Base-by-base conservation (phyloP, 2,888 invertebrate species). In the Diaperis boleti region DNA sequence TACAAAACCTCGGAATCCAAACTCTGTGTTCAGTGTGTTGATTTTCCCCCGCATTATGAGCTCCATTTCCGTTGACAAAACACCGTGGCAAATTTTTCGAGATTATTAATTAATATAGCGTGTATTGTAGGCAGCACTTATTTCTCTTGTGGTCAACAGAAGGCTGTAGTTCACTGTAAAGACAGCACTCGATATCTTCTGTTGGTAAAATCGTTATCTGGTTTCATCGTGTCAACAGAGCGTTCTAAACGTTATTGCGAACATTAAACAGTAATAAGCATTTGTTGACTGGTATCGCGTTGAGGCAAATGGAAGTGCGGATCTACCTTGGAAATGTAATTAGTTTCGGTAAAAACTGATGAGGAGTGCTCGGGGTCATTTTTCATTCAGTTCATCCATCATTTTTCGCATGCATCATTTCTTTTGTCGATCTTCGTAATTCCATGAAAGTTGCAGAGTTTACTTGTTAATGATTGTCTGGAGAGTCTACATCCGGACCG, bases 191-290 rank as follows among this genome's bases (percentile, higher is more conserved):
- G 55, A 42, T 55, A 55, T 55, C 55, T 55, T 55, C 15, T 41
- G 41, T 41, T 55, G 29, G 29, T 55, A 55, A 55, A 55, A 55
- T 42, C 33, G 55, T 55, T 55, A 55, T 55, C 55, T 31, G 7
- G 29, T 20, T 55, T 42, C 42, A 41, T 42, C 20, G 42, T 55
- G 42, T 42, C 42, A 55, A 41, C 42, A 22, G 15, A 31, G 17
- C 37, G 42, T 55, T 14, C 7, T 41, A 20, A 20, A 14, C 15
- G 14, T 13, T 26, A 47, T 15, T 47, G 8, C 1, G 10, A 49
- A 39, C 52, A 52, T 52, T 52, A 52, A 52, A 39, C 20, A 20
- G 52, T 37, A 35, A 52, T 52, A 52, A 52, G 20, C 20, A 37
- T 52, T 37, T 37, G 10, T 22, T 7, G 49, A 49, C 6, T 14